Conservation (phyloP, 2,888 invertebrate species). For the Cosmopolites sordidus region DNA sequence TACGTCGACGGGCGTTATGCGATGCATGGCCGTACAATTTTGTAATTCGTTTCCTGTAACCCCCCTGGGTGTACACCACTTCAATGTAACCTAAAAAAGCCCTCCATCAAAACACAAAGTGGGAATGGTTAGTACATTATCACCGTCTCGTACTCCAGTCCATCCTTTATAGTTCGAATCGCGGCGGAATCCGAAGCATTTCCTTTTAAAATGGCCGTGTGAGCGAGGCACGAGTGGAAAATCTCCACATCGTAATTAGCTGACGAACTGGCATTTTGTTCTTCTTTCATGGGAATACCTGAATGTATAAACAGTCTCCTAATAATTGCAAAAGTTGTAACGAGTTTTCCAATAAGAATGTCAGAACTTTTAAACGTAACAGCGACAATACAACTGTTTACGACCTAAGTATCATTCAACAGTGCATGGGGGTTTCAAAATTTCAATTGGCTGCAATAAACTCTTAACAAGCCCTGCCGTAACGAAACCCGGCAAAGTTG, state of each 20-base stretch:
- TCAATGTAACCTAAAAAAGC: constrained; percentile 67
- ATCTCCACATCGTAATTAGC: constrained; percentile 99
- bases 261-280: constrained; percentile 95
- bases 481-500: too few relatives aligned
- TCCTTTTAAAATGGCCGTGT: constrained; percentile 70
- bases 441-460: too few relatives aligned
- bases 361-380: too few relatives aligned
- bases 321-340: too few relatives aligned
- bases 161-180: constrained; percentile 65
- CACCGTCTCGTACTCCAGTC: constrained; percentile 72
- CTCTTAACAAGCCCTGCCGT: too few relatives aligned
- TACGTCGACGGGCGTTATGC: constrained; percentile 94
- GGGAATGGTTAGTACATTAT: not conserved
- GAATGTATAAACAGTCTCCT: too few relatives aligned
- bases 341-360: too few relatives aligned
- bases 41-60: constrained; percentile 75
- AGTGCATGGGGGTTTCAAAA: too few relatives aligned
- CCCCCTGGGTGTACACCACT: constrained; percentile 96
- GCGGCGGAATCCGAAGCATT: constrained; percentile 61
- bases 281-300: constrained; percentile 91
- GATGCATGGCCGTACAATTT: constrained; percentile 78
- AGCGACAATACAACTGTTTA: too few relatives aligned
- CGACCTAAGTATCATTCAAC: too few relatives aligned
- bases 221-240: constrained; percentile 83
- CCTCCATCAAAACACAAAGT: not conserved